Evolutionary conservation across 2,888 invertebrate species (phyloP), one percentile per base, ranked within the genome.

Genomic region (Rotaria macrura): DNA sequence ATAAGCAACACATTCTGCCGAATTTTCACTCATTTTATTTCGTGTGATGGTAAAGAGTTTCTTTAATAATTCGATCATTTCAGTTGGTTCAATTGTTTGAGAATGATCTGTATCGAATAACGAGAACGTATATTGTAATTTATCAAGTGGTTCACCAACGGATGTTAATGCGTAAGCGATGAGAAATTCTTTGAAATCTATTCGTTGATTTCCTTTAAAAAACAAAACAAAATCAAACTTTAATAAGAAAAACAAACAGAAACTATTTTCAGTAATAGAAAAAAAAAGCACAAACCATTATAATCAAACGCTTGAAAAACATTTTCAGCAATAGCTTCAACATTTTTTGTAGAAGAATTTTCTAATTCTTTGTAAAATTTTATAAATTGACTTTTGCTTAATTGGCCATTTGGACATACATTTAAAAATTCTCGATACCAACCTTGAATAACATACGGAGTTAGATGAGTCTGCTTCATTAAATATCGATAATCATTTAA

Each of bases 141-240:
- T 65, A 34, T 65, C 65, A 7, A 20, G 10, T 17, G 65, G 34
- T 65, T 65, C 65, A 65, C 65, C 65, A 65, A 9, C 20, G 4
- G 65, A 65, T 65, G 65, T 65, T 65, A 65, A 34, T 34, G 29
- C 65, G 20, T 65, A 65, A 34, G 65, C 34, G 38, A 65, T 65
- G 38, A 65, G 65, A 65, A 65, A 65, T 65, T 65, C 65, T 65
- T 65, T 65, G 20, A 65, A 65, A 65, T 65, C 65, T 34, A 65
- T 65, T 4, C 29, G 34, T 20, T 65, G 65, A 34, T 65, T 65
- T 34, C 65, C 65, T 65, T 23, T 23, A 52, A 34, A n/a, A 29
- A 3, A 6, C 3, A 20, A 14, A 34, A 65, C 5, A 65, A 34
- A 34, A 10, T 57, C 2, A n/a, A n/a, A 10, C 29, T 29, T 2